These are phyloP conservation scores for Gavia stellata DNA, from an alignment of 2,113 vertebrate genomes.

Conservation along the genomic window DNA sequence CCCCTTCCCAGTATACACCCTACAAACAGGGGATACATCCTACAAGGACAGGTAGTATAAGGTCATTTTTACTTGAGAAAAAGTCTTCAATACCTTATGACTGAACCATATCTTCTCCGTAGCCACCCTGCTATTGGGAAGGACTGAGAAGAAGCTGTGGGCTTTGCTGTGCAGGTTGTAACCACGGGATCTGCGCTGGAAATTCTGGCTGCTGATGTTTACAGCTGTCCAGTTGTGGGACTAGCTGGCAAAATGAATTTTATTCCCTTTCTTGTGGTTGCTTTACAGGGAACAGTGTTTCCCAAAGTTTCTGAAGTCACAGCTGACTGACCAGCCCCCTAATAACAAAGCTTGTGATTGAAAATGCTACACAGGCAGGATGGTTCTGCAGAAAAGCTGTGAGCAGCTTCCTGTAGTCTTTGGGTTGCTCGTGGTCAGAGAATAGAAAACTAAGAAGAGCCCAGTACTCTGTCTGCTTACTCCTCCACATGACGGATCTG, in stretches of 20 bases:
- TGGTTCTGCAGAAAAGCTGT: not conserved
- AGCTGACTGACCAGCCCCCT: not conserved
- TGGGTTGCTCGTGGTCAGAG: not conserved
- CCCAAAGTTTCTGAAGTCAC: not conserved
- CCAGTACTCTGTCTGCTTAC: not conserved
- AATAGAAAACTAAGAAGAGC: not conserved
- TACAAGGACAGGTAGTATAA: not conserved
- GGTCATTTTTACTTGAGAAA: not conserved
- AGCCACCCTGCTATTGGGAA: not conserved
- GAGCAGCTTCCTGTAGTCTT: not conserved
- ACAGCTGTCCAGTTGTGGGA: not conserved
- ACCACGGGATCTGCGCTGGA: rapidly evolving
- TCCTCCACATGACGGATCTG: not conserved
- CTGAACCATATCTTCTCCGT: not conserved
- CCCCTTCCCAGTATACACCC: not conserved
- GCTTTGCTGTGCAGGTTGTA: not conserved
- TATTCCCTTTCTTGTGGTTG: not conserved
- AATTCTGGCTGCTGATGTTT: not conserved
- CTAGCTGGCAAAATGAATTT: not conserved
- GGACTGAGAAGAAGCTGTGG: not conserved
- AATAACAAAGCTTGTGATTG: not conserved
- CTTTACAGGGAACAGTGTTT: not conserved
- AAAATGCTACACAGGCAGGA: not conserved
- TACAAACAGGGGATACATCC: not conserved
- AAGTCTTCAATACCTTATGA: not conserved